These are phyloP conservation scores for Heliconius sara DNA, from an alignment of 2,888 invertebrate genomes.

Conservation along the genomic window DNA sequence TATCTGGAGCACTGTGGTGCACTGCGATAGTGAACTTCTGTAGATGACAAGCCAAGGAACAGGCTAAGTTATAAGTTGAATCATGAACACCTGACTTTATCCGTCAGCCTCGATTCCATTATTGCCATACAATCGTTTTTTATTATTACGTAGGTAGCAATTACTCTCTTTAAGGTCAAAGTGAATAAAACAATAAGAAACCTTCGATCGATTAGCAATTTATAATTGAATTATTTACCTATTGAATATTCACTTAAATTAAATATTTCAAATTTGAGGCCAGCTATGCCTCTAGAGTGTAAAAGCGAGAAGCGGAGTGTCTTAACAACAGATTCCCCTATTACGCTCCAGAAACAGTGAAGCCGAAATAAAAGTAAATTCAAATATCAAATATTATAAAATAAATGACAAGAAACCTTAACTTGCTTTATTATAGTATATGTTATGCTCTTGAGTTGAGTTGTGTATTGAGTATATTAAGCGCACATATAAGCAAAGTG, in stretches of 20 bases:
- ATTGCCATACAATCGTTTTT: constrained; percentile 12
- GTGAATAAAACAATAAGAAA: constrained; percentile 4
- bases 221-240: background rate
- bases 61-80: constrained; percentile 21
- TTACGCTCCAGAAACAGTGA: background rate
- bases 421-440: background rate
- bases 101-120: constrained; percentile 8
- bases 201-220: background rate
- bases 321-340: background rate
- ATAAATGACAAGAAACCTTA: background rate
- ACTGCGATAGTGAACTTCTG: constrained; percentile 25
- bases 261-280: background rate
- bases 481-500: background rate
- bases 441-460: background rate
- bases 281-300: no score
- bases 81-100: constrained; percentile 24
- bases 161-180: constrained; percentile 14
- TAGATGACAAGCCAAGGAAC: constrained; percentile 29
- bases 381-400: no score
- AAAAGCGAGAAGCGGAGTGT: no score
- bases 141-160: constrained; percentile 20
- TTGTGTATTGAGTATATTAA: background rate
- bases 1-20: background rate
- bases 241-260: background rate
- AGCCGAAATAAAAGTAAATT: background rate